phyloP scores from a whole-genome alignment of 2,797 vertebrate species.

The Eurystomus glaucurus region DNA sequence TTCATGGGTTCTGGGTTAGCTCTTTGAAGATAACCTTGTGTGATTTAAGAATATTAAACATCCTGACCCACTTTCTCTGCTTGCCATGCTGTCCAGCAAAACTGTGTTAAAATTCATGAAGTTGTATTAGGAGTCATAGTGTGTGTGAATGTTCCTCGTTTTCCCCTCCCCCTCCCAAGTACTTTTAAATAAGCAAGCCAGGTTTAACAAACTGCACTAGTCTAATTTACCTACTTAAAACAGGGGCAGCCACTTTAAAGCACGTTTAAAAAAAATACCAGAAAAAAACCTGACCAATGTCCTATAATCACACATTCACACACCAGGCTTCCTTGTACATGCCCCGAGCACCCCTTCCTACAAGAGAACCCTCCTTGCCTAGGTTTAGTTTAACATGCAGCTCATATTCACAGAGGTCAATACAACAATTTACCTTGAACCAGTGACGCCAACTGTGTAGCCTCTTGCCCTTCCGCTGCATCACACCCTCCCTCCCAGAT shows the following conservation, averaged over 20 bases:
- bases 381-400: not conserved
- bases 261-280: not conserved
- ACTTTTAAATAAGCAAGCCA: not conserved
- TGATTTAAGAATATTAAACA: not conserved
- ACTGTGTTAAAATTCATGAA: not conserved
- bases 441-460: not conserved
- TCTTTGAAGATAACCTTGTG: not conserved
- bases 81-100: not conserved
- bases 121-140: not conserved
- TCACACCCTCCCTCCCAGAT: not conserved
- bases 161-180: accelerated
- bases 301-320: not conserved
- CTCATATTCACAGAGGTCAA: not conserved
- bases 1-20: not conserved
- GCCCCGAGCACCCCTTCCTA: not conserved
- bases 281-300: not conserved
- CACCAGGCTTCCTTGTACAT: accelerated
- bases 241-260: not conserved
- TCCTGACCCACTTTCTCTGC: not conserved
- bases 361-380: not conserved
- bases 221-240: not conserved
- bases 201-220: not conserved
- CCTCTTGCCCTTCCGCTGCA: not conserved
- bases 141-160: not conserved
- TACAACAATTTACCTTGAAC: not conserved